Percentiles rank a stretch among this genome's conserved stretches.
phyloP scores from a whole-genome alignment of 2,797 vertebrate genomes.

The Ciconia nigra region DNA sequence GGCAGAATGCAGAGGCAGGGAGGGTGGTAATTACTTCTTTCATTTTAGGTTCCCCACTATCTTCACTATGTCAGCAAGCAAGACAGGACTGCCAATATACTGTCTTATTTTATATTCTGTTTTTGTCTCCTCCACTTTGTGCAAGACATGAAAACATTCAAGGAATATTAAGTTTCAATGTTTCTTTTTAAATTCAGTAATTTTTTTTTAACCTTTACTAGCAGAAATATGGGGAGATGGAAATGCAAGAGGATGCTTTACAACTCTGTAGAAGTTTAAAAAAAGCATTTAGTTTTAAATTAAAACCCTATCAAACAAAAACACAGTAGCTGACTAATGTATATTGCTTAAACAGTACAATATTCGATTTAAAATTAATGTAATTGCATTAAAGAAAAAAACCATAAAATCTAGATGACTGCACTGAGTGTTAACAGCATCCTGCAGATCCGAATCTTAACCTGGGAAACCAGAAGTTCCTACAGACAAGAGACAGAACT shows the following conservation, averaged over 20 bases:
- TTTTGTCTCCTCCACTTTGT: not conserved
- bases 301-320: not conserved
- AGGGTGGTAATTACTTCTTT: not conserved
- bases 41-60: not conserved
- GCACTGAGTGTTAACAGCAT: not conserved
- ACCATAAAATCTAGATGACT: not conserved
- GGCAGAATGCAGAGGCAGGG: not conserved
- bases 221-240: not conserved
- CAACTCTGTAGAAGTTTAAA: not conserved
- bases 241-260: not conserved
- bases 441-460: not conserved
- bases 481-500: not conserved
- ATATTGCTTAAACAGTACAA: not conserved
- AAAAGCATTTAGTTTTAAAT: not conserved
- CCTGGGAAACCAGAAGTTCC: not conserved
- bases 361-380: not conserved
- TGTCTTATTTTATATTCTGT: not conserved
- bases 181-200: not conserved
- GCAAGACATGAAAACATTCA: not conserved
- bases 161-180: not conserved
- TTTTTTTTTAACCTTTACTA: not conserved
- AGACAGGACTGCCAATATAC: not conserved
- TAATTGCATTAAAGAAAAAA: not conserved
- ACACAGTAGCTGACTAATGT: not conserved
- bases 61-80: not conserved